These are phyloP conservation scores for Ictidomys tridecemlineatus DNA, from an alignment of 2,113 vertebrate species.

Conservation along the genomic window DNA sequence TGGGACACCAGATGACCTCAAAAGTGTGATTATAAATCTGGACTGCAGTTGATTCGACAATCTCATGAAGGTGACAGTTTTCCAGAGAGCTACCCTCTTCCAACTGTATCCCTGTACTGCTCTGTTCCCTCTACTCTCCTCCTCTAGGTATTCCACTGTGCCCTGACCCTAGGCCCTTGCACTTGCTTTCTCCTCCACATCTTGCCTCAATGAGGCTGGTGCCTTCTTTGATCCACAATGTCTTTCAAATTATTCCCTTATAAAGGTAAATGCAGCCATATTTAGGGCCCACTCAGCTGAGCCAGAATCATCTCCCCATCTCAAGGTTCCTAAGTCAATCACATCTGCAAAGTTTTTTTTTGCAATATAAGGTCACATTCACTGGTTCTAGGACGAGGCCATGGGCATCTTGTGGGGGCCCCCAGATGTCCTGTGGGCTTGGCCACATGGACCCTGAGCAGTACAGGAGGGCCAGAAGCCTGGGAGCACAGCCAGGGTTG, in stretches of 20 bases:
- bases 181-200: background rate
- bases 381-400: background rate
- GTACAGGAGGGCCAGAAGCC: background rate
- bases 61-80: background rate
- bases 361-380: background rate
- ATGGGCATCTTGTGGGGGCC: background rate
- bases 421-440: background rate
- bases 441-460: background rate
- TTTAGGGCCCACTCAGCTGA: background rate
- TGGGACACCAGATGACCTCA: background rate
- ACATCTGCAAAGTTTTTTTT: background rate
- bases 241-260: background rate
- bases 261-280: background rate
- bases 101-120: background rate
- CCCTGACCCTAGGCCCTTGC: background rate
- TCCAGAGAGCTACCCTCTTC: background rate
- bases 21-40: background rate
- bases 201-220: background rate
- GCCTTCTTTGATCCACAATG: background rate
- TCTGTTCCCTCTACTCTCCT: background rate
- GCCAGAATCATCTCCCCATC: background rate
- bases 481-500: background rate
- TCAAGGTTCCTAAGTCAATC: background rate
- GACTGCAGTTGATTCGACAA: background rate
- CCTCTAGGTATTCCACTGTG: background rate